Base-by-base conservation (phyloP, 2,113 vertebrate genomes). In the Nothoprocta perdicaria region DNA sequence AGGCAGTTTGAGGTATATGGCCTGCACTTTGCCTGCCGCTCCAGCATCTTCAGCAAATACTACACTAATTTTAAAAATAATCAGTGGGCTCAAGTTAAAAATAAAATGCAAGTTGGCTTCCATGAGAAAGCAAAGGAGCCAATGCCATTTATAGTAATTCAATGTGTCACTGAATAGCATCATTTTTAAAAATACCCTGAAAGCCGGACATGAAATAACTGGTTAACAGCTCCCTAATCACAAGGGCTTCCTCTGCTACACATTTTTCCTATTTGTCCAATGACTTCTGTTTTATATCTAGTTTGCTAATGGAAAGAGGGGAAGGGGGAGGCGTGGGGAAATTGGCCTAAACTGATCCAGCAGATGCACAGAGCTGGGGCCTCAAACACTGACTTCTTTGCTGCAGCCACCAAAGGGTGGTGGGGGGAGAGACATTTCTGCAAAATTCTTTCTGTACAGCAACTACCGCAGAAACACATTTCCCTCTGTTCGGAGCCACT, bases 231-330 rank as follows among this genome's bases (percentile, higher is more conserved):
- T 96, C 95, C 96, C 95, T 96, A 93, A 96, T 95, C 94, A 95
- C 91, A 95, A 96, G 89, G 81, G 94, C 53, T 97, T 97, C 96
- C 96, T 96, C 93, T 94, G 89, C 91, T 96, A 94, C 95, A 96
- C 95, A 96, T 96, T 97, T 96, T 96, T 96, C 94, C 90, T 97
- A 96, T 96, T 96, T 97, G 95, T 91, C 82, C 93, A 95, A 89
- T 95, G 88, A 94, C 92, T 97, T 96, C 96, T 96, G 96, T 93
- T 96, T 97, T 96, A 96, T 96, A 96, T 97, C 96, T 96, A 93
- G 89, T 85, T 97, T 96, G 93, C 95, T 95, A 97, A 96, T 95
- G 95, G 95, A 96, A 96, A 91, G 76, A 81, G 53, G 57, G 87
- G 71, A 78, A 80, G 65, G 53, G 79, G 84, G 45, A 72, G 41